These are phyloP conservation scores for Orthosia gracilis DNA, from an alignment of 2,888 invertebrate species.

Conservation along the genomic window DNA sequence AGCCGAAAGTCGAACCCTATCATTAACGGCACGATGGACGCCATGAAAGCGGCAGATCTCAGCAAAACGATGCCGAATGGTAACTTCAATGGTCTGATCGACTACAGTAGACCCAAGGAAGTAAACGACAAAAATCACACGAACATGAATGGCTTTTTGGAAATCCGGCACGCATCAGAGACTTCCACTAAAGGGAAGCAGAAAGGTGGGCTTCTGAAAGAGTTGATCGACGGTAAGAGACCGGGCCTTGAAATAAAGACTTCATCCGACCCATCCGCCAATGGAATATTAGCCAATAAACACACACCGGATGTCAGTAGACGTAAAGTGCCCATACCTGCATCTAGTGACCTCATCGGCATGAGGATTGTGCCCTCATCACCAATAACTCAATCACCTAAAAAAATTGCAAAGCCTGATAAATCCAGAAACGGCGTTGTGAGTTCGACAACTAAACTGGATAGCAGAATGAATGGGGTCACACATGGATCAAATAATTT, in stretches of 20 bases:
- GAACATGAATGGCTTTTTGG: constrained; percentile 85
- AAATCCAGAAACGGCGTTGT: constrained; percentile 82
- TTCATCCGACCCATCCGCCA: constrained; percentile 84
- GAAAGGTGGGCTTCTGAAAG: constrained; percentile 76
- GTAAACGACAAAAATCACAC: constrained; percentile 77
- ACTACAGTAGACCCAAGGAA: constrained; percentile 78
- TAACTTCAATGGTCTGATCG: constrained; percentile 77
- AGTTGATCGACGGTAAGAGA: constrained; percentile 80
- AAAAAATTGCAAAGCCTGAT: constrained; percentile 79
- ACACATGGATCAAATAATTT: constrained; percentile 88
- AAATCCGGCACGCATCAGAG: constrained; percentile 79
- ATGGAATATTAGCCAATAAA: constrained; percentile 74
- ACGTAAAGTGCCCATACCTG: constrained; percentile 82
- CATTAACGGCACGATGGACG: constrained; percentile 70
- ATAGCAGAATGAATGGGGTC: constrained; percentile 88
- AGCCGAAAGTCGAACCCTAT: constrained; percentile 70
- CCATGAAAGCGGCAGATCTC: constrained; percentile 75
- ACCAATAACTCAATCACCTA: constrained; percentile 75
- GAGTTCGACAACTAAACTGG: constrained; percentile 87
- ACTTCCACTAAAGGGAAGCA: constrained; percentile 77
- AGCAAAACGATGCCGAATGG: constrained; percentile 73
- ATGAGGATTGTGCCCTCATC: constrained; percentile 79
- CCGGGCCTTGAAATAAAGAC: constrained; percentile 73
- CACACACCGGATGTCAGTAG: constrained; percentile 66
- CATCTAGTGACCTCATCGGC: constrained; percentile 74